Base-by-base conservation (phyloP, 2,113 vertebrate species). In the Halichoerus grypus region DNA sequence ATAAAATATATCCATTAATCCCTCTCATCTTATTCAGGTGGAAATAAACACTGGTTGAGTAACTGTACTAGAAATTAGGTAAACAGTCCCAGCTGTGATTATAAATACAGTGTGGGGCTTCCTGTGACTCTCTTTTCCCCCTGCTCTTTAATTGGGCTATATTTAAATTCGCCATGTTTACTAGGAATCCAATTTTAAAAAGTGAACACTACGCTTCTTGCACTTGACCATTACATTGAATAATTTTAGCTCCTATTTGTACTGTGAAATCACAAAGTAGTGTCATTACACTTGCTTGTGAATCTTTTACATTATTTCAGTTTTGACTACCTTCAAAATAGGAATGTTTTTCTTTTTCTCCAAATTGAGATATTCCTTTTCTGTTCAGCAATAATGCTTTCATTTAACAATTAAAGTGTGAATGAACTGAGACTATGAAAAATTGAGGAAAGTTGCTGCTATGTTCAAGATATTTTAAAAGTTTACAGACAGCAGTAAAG, bases 291-390 rank as follows among this genome's bases (percentile, higher is more conserved):
- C 97, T 94, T 97, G 80, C 92, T 96, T 98, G 94, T 97, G 72
- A 92, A 96, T 98, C 46, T 88, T 85, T 96, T 86, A 80, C 12
- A 77, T 89, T 89, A 87, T 97, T 98, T 98, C 91, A 97, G 80
- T 95, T 98, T 97, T 96, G 96, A 97, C 95, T 98, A 97, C 97
- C 97, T 98, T 98, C 97, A 98, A 97, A 98, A 96, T 95, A 96
- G 0, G 91, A 98, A 98, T 88, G n/a, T 77, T 72, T 98, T 89
- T 88, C 49, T 7, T 26, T 65, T 72, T 65, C 59, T 59, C 18
- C 51, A 97, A 85, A 94, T 89, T 92, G 42, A 98, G 83, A 88
- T 22, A 51, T 26, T 93, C 7, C 2, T 79, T 97, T 96, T 65
- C 36, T 94, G 82, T 91, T 95, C 80, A 98, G 84, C 46, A 94